These are phyloP conservation scores for Sipha flava DNA, from an alignment of 1,140 invertebrate genomes.

Conservation along the genomic window DNA sequence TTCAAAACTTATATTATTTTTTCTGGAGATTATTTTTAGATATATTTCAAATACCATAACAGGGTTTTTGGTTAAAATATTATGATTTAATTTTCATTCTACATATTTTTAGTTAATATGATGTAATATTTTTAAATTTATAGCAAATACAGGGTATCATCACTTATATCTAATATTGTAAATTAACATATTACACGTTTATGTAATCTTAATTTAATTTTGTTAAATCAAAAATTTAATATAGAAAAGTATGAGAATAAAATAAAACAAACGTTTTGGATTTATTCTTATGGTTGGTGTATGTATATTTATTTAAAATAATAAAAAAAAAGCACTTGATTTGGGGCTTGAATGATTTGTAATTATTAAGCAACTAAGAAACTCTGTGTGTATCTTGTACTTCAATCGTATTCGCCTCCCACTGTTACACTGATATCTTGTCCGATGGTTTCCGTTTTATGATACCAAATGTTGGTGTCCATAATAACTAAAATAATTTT, in stretches of 20 bases:
- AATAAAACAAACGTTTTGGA: not conserved
- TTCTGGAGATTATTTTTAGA: not conserved
- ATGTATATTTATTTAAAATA: not conserved
- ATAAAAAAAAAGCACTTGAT: not conserved
- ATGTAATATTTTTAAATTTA: not conserved
- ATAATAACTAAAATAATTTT: conserved; percentile 66
- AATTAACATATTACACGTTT: too few relatives aligned
- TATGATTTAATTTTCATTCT: too few relatives aligned
- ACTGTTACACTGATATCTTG: conserved; percentile 88
- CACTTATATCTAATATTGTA: not conserved
- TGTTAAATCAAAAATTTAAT: not conserved
- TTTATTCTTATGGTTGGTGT: not conserved
- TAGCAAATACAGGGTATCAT: not conserved
- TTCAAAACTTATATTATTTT: too few relatives aligned
- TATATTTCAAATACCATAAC: not conserved
- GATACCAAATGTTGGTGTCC: conserved; percentile 92
- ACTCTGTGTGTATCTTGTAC: not conserved
- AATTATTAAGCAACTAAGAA: not conserved
- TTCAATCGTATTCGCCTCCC: conserved; percentile 86
- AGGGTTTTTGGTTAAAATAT: too few relatives aligned
- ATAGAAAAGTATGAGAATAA: not conserved
- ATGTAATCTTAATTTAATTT: not conserved
- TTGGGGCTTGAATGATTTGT: not conserved
- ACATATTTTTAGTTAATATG: not conserved
- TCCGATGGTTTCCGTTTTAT: conserved; percentile 76